Base-by-base conservation (phyloP, 2,888 invertebrate genomes). In the Tetranychus truncatus region DNA sequence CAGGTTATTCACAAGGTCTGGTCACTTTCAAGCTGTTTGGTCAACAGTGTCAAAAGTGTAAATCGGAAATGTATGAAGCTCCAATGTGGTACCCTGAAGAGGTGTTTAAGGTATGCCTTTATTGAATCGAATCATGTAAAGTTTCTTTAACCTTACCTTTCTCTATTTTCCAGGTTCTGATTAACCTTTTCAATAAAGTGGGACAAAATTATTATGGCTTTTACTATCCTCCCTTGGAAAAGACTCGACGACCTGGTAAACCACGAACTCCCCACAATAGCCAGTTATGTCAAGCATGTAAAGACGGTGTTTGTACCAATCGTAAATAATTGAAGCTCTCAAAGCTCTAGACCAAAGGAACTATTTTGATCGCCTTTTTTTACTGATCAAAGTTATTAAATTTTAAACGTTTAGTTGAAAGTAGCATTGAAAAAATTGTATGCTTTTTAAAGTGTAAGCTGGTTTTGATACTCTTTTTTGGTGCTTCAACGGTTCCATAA, bases 11-110 rank as follows among this genome's bases (percentile, higher is more conserved):
- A 9, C 77, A 80, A 34, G 83, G 83, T 21, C 80, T 81, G 73
- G 83, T 84, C 6, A 80, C 81, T 76, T 84, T 84, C 79, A 82
- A 82, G 76, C 79, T 84, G 72, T 84, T 82, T 78, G 84, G 84
- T 6, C 84, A 84, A 77, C 82, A 83, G 78, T 84, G 84, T 77
- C 81, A 82, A 78, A 81, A 81, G 71, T 84, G 84, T 77, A 81
- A 82, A 76, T 81, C 81, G 55, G 82, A 81, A 11, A 80, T 80
- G 44, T 84, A 83, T 78, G 83, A 84, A 78, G 81, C 82, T 77
- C 82, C 84, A 46, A 83, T 84, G 83, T 84, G 84, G 84, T 84
- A 84, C 80, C 84, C 84, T 0, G 84, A 84, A 78, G 84, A 84
- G 79, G 84, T 84, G 1, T 80, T 81, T 67, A 84, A 84, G 82